Conservation (phyloP, 1,140 invertebrate species). For the Antheraea mylitta region DNA sequence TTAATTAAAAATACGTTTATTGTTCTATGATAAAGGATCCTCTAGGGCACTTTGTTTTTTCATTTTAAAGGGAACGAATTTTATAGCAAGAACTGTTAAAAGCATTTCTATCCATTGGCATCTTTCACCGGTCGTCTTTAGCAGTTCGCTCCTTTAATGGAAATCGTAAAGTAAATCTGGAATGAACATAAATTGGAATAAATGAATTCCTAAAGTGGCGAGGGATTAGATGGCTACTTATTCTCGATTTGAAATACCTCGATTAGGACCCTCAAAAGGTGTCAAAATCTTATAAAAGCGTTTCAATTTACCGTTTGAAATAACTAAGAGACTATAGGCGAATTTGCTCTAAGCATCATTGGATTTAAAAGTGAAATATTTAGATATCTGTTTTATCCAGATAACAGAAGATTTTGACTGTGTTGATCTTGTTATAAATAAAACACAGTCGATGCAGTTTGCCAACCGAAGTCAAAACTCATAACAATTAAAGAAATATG, state of each 20-base stretch:
- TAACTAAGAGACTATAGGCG: no score
- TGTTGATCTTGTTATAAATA: no score
- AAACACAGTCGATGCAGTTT: no score
- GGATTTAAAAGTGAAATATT: no score
- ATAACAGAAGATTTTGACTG: no score
- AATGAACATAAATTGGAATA: constrained; percentile 31
- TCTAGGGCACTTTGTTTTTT: no score
- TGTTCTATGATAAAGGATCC: no score
- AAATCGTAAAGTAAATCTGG: constrained; percentile 52
- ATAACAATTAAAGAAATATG: no score
- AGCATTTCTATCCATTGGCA: constrained; percentile 19
- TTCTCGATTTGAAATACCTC: constrained; percentile 18
- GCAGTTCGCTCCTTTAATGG: constrained; percentile 43
- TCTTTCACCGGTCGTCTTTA: constrained; percentile 25
- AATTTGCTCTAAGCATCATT: no score
- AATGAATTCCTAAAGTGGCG: constrained; percentile 38
- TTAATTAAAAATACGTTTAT: no score
- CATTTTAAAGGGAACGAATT: constrained; percentile 13
- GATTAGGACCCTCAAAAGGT: constrained; percentile 4
- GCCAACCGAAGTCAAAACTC: no score
- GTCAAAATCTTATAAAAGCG: constrained; percentile 17
- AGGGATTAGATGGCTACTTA: constrained; percentile 19
- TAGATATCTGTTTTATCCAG: no score
- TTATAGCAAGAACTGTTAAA: constrained; percentile 37
- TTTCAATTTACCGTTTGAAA: constrained; percentile 14